phyloP scores from a whole-genome alignment of 1,140 invertebrate species.

The Lepeophtheirus salmonis region DNA sequence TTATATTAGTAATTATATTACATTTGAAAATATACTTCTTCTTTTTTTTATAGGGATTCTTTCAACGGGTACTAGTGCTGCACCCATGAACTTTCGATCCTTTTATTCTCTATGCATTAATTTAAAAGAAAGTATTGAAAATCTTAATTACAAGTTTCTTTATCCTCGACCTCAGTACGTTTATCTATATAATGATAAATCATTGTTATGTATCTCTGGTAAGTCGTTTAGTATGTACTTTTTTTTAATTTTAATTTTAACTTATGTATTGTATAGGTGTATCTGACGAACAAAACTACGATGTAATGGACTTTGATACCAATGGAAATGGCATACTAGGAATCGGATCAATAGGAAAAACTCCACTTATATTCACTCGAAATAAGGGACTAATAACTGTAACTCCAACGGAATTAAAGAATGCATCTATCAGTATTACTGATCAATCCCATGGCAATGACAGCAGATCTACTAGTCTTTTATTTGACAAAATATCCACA shows the following conservation, averaged over 20 bases:
- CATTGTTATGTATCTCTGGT: not conserved
- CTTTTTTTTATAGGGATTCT: conserved; percentile 11
- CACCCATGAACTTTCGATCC: conserved; percentile 14
- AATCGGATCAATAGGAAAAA: conserved; percentile 20
- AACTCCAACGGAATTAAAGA: not conserved
- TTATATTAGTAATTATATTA: too few species aligned
- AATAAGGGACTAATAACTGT: conserved; percentile 3
- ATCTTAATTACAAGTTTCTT: not conserved
- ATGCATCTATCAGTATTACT: not conserved
- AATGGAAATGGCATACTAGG: conserved; percentile 30
- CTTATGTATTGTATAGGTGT: not conserved
- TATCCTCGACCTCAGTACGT: not conserved
- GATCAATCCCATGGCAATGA: conserved; percentile 1
- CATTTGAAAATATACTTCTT: too few species aligned
- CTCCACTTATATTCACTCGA: conserved; percentile 21
- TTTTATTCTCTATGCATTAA: not conserved
- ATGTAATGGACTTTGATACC: conserved; percentile 27
- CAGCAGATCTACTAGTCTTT: not conserved
- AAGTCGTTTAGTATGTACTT: too few species aligned
- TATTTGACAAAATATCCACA: conserved; percentile 23
- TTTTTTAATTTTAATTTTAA: too few species aligned
- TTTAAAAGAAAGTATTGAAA: not conserved
- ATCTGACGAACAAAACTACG: not conserved
- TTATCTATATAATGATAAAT: not conserved
- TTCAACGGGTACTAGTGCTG: not conserved